These are phyloP conservation scores for Periophthalmus modestus DNA, from an alignment of 2,113 vertebrate genomes.

Conservation along the genomic window DNA sequence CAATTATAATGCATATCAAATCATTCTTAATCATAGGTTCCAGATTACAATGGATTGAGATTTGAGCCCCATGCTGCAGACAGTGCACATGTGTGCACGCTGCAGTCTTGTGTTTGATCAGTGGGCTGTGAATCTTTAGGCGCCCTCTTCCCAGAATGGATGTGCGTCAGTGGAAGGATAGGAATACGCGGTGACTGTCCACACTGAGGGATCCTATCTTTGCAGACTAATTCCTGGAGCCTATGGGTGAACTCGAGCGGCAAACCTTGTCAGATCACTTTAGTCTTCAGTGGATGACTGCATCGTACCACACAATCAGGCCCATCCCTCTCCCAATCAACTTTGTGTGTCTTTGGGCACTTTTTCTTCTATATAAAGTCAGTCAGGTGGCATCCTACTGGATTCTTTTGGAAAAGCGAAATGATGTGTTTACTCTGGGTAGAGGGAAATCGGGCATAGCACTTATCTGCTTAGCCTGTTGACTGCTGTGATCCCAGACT, in stretches of 20 bases:
- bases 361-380: background rate
- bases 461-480: too few species aligned
- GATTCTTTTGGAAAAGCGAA: too few species aligned
- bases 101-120: slow-evolving; percentile 35
- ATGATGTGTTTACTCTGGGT: too few species aligned
- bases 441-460: too few species aligned
- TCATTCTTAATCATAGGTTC: background rate
- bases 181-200: slow-evolving; percentile 37
- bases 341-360: slow-evolving; percentile 36
- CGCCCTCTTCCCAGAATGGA: slow-evolving; percentile 49
- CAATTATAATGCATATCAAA: slow-evolving; percentile 20
- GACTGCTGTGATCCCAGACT: too few species aligned
- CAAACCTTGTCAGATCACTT: slow-evolving; percentile 31
- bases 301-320: slow-evolving; percentile 39
- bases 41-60: slow-evolving; percentile 38
- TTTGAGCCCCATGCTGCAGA: slow-evolving; percentile 25
- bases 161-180: slow-evolving; percentile 42
- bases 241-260: slow-evolving; percentile 17
- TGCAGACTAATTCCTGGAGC: slow-evolving; percentile 15
- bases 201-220: slow-evolving; percentile 20
- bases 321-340: slow-evolving; percentile 39
- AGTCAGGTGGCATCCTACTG: background rate
- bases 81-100: slow-evolving; percentile 6
- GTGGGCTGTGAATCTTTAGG: slow-evolving; percentile 37
- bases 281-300: slow-evolving; percentile 35